Evolutionary conservation across 2,797 vertebrate species (phyloP).

Genomic region (Okamejei kenojei): DNA sequence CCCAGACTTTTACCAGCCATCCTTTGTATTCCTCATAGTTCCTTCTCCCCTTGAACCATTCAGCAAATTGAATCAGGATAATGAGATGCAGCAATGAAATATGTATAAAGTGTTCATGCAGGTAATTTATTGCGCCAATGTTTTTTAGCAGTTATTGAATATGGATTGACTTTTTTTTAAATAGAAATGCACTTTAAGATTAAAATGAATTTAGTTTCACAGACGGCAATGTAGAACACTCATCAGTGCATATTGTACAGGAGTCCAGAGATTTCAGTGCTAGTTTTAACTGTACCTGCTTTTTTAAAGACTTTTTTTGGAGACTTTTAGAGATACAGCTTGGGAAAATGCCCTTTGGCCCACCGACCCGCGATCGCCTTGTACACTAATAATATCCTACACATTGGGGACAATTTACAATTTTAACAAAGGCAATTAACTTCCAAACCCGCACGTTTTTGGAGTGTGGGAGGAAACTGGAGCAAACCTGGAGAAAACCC

Average conservation of each 20-base stretch:
- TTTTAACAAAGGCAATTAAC: too few species aligned
- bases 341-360: too few species aligned
- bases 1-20: not conserved
- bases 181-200: conserved; percentile 20
- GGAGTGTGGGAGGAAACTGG: too few species aligned
- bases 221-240: conserved; percentile 26
- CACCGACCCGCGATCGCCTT: too few species aligned
- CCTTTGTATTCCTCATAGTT: conserved; percentile 12
- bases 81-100: conserved; percentile 27
- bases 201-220: conserved; percentile 19
- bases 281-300: too few species aligned
- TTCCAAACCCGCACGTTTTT: too few species aligned
- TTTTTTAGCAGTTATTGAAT: conserved; percentile 21
- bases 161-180: conserved; percentile 31
- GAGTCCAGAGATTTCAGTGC: not conserved
- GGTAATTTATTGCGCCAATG: not conserved
- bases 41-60: not conserved
- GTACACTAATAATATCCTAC: too few species aligned
- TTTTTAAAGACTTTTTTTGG: too few species aligned
- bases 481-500: too few species aligned
- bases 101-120: conserved; percentile 5
- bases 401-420: too few species aligned
- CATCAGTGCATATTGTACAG: not conserved
- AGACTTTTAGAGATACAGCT: too few species aligned
- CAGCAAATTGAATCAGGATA: conserved; percentile 19